Evolutionary conservation across 2,888 invertebrate species (phyloP).

Genomic region (Pyrgus malvae): DNA sequence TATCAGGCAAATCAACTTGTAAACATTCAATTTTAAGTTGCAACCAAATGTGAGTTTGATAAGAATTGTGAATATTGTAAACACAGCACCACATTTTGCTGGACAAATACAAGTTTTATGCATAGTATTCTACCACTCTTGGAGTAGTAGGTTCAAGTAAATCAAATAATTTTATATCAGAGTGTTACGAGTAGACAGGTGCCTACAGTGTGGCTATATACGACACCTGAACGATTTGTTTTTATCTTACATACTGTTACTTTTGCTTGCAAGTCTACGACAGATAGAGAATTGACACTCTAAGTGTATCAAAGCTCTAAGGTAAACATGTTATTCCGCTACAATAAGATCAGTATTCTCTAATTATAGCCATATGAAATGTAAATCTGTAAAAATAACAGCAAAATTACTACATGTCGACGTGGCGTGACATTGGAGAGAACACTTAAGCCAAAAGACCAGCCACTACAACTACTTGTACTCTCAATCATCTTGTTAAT

Average conservation of each 20-base stretch:
- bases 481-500: slow-evolving; percentile 34
- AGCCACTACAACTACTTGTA: slow-evolving; percentile 43
- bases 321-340: slow-evolving; percentile 63
- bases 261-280: slow-evolving; percentile 8
- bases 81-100: not conserved
- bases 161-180: slow-evolving; percentile 11
- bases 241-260: slow-evolving; percentile 31
- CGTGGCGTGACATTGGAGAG: slow-evolving; percentile 76
- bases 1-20: too few species aligned
- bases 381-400: slow-evolving; percentile 78
- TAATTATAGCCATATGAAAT: slow-evolving; percentile 77
- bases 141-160: slow-evolving; percentile 13
- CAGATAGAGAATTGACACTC: slow-evolving; percentile 11
- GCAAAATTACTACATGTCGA: slow-evolving; percentile 77
- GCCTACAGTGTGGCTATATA: slow-evolving; percentile 15
- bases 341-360: slow-evolving; percentile 72
- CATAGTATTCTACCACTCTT: not conserved
- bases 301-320: slow-evolving; percentile 38
- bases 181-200: slow-evolving; percentile 11
- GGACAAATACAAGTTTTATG: not conserved
- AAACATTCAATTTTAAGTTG: too few species aligned
- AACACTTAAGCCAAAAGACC: slow-evolving; percentile 47
- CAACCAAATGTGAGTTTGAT: too few species aligned
- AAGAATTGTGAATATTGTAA: slow-evolving; percentile 7
- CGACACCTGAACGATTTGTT: slow-evolving; percentile 33